Percentiles rank a stretch among this genome's conserved stretches.
Evolutionary conservation across 2,113 vertebrate species (phyloP).

Genomic region (Caretta caretta): DNA sequence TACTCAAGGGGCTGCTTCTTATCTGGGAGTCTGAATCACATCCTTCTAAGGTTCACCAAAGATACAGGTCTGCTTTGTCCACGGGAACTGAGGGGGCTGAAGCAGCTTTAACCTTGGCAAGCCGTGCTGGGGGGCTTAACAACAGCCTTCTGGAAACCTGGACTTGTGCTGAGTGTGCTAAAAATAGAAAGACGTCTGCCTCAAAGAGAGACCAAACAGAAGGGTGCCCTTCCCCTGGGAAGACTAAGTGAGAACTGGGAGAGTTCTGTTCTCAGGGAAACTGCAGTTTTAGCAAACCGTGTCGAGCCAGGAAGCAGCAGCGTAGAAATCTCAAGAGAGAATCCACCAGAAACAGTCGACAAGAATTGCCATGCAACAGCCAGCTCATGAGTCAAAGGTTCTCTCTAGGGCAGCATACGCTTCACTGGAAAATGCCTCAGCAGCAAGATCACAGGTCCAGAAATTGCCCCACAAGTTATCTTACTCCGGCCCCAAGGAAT

Average conservation of each 20-base stretch:
- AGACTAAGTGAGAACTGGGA: neutral
- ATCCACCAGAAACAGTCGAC: neutral
- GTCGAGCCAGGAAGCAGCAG: neutral
- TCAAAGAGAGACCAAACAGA: neutral
- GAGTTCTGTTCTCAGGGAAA: neutral
- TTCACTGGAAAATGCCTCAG: neutral
- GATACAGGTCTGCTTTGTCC: neutral
- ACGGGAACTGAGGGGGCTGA: neutral
- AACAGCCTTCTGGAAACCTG: neutral
- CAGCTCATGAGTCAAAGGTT: neutral
- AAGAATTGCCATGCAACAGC: neutral
- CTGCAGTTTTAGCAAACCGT: neutral
- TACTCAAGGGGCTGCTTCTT: neutral
- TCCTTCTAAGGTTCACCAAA: neutral
- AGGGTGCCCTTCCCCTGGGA: neutral
- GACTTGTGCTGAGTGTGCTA: neutral
- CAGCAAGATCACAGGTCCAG: neutral
- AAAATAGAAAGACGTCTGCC: neutral
- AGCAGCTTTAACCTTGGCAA: neutral
- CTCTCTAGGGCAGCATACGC: neutral
- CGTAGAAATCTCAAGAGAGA: neutral
- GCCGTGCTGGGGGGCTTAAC: neutral
- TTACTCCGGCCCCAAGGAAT: neutral
- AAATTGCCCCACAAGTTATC: neutral
- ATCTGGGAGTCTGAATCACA: neutral